Evolutionary conservation across 2,888 invertebrate species (phyloP).

Genomic region (Augochlorella aurata): DNA sequence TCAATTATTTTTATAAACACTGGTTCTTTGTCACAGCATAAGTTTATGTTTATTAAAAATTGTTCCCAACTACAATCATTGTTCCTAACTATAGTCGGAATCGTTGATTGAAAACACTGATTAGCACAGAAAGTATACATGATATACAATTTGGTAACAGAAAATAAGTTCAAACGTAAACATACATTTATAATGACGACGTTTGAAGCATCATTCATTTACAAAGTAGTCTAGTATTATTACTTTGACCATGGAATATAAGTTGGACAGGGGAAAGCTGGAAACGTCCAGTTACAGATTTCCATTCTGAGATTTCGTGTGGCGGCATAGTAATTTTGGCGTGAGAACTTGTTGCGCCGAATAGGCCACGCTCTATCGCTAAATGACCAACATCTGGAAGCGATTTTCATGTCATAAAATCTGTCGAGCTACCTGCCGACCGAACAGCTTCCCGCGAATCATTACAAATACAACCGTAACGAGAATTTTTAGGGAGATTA

Average conservation of each 20-base stretch:
- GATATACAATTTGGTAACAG: too few species aligned
- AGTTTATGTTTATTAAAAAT: neutral
- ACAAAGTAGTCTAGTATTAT: neutral
- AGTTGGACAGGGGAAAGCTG: slow-evolving; percentile 52
- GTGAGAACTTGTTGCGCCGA: slow-evolving; percentile 70
- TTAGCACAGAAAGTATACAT: too few species aligned
- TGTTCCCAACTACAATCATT: neutral
- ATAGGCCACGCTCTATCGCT: slow-evolving; percentile 64
- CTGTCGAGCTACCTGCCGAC: slow-evolving; percentile 65
- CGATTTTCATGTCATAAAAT: slow-evolving; percentile 76
- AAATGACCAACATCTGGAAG: slow-evolving; percentile 76
- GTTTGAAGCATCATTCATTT: neutral
- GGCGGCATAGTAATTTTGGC: slow-evolving; percentile 72
- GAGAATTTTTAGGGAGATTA: neutral
- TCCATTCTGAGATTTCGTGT: slow-evolving; percentile 69
- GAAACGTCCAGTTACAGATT: slow-evolving; percentile 31
- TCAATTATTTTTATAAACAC: neutral
- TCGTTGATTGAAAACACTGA: too few species aligned
- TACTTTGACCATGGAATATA: neutral
- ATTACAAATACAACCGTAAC: slow-evolving; percentile 50
- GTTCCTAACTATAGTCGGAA: too few species aligned
- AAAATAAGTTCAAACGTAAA: too few species aligned
- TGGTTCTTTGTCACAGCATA: neutral
- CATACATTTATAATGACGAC: too few species aligned
- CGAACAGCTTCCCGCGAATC: slow-evolving; percentile 48